Percentiles rank a stretch among this genome's conserved stretches.
Conservation (phyloP, 2,113 vertebrate species). For the Melanerpes formicivorus region DNA sequence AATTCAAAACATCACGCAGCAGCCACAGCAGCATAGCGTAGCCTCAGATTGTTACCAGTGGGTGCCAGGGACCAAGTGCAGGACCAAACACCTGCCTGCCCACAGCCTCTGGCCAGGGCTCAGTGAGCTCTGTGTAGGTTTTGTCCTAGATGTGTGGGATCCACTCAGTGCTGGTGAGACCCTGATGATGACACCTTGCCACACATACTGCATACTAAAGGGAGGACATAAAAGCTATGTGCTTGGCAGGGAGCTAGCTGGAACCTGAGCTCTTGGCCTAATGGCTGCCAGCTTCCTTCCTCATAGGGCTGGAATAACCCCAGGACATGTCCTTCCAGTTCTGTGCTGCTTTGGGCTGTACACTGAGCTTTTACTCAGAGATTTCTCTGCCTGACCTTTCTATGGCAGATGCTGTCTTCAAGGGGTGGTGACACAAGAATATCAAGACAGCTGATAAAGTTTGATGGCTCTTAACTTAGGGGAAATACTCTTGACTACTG, state of each 20-base stretch:
- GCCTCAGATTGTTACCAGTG: fast-evolving
- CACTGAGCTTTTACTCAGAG: not conserved
- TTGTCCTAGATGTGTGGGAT: not conserved
- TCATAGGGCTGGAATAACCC: not conserved
- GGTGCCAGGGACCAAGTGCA: not conserved
- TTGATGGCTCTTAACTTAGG: constrained; percentile 14
- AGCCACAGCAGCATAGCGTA: not conserved
- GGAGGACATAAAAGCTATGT: not conserved
- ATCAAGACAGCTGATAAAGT: constrained; percentile 39
- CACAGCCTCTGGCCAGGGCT: not conserved
- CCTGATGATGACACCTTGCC: not conserved
- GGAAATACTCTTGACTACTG: constrained; percentile 22
- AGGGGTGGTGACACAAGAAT: not conserved
- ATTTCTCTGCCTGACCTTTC: constrained; percentile 2
- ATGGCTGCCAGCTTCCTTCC: not conserved
- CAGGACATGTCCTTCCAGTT: not conserved
- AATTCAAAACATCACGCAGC: not conserved
- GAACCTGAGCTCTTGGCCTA: not conserved
- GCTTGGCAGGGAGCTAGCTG: not conserved
- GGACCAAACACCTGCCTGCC: fast-evolving
- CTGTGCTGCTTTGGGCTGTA: not conserved
- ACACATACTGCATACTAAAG: not conserved
- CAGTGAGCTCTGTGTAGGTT: fast-evolving
- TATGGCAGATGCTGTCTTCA: not conserved
- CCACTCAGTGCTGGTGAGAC: not conserved